Evolutionary conservation across 2,888 invertebrate genomes (phyloP).

Genomic region (Electrophaes corylata): DNA sequence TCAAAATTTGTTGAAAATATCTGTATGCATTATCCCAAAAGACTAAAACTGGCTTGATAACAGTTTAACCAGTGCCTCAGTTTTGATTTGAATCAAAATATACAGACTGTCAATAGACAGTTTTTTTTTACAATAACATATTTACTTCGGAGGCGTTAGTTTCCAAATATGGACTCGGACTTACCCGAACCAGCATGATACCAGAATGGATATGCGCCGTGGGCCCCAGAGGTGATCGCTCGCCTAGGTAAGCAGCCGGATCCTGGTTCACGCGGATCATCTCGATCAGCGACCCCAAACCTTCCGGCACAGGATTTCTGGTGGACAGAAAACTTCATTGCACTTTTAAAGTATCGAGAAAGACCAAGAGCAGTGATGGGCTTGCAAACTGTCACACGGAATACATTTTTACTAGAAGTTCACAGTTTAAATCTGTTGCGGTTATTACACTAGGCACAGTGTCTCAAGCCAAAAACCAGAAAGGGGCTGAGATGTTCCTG

Average conservation of each 20-base stretch:
- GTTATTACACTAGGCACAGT: background rate
- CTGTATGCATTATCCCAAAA: no score
- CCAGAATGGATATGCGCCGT: constrained; percentile 97
- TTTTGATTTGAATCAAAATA: no score
- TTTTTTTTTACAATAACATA: background rate
- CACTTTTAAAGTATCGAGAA: background rate
- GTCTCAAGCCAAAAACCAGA: no score
- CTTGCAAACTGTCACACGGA: no score
- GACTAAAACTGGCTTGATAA: no score
- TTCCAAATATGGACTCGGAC: constrained; percentile 37
- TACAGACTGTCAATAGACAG: no score
- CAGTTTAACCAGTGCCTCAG: no score
- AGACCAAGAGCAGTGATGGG: background rate
- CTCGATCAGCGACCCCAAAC: constrained; percentile 92
- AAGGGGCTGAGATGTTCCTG: no score
- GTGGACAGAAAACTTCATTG: background rate
- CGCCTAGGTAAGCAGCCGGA: constrained; percentile 88
- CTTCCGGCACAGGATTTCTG: constrained; percentile 89
- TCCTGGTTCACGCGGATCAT: constrained; percentile 90
- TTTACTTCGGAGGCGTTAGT: background rate
- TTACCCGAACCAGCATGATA: constrained; percentile 91
- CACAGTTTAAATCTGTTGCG: no score
- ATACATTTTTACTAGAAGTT: no score
- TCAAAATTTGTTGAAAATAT: no score
- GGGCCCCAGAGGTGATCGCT: constrained; percentile 91